Evolutionary conservation across 2,888 invertebrate species (phyloP), one percentile per base, ranked within the genome.

Genomic region (Pyrrhosoma nymphula): DNA sequence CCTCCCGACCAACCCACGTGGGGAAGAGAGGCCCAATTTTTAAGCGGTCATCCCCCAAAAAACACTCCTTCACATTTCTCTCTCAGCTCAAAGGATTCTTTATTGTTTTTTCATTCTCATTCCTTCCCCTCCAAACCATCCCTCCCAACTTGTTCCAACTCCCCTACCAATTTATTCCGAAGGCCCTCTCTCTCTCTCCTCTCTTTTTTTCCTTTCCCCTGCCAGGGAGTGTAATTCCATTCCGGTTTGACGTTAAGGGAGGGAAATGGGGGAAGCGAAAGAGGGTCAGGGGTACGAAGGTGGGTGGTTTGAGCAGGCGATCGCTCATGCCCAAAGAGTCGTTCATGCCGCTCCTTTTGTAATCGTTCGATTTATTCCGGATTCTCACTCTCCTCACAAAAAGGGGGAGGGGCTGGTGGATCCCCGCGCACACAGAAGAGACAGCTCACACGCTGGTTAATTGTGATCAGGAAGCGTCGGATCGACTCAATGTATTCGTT

Each of bases 181-280:
- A 35, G 82, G 82, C 82, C n/a, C n/a, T n/a, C n/a, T n/a, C n/a
- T n/a, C n/a, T n/a, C n/a, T n/a, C n/a, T 82, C 82, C 35, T 35
- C 35, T 30, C 26, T 14, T 47, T 47, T 60, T 47, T 47, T 60
- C 35, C 75, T 75, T 30, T 18, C 35, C 18, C 82, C 82, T 35
- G 82, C 82, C 82, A 82, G 82, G 16, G 16, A 82, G 82, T 35
- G 82, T 82, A 82, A 82, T 82, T 82, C 82, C 82, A 82, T 35
- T 82, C 35, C 82, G 82, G 35, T 16, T 23, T 10, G 69, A 26
- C 69, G 69, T 8, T 60, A 60, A 20, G 60, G 60, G 60, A 14
- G 60, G 3, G 3, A 10, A 14, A 18, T 1, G 35, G 14, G 12
- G 82, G 75, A 16, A 26, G 35, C 0, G 30, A 0, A 16, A 35